Evolutionary conservation across 2,888 invertebrate species (phyloP).

Genomic region (Philereme transversata): DNA sequence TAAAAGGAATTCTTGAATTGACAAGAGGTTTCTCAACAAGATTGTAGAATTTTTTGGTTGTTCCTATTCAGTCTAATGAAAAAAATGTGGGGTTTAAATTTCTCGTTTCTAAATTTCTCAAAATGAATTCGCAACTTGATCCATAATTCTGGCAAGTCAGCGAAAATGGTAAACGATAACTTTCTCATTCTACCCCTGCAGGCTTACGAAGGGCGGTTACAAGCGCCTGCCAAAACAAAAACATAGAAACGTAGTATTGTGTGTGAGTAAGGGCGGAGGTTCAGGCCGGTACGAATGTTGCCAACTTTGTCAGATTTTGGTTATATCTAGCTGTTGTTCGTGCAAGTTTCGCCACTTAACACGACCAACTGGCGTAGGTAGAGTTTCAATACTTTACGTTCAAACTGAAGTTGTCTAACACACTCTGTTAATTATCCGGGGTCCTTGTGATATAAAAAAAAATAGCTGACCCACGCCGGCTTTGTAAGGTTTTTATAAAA

Average conservation of each 20-base stretch:
- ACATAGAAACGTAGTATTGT: slow-evolving; percentile 34
- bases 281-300: slow-evolving; percentile 38
- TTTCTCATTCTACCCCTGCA: slow-evolving; percentile 35
- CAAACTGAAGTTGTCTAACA: no score
- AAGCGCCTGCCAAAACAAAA: slow-evolving; percentile 45
- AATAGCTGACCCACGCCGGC: no score
- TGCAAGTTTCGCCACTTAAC: not conserved
- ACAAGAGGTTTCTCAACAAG: no score
- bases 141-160: slow-evolving; percentile 26
- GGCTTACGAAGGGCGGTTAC: slow-evolving; percentile 44
- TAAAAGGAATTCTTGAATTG: no score
- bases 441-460: no score
- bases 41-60: no score
- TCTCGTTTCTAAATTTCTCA: no score
- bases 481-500: no score
- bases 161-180: slow-evolving; percentile 38
- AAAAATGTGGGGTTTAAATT: not conserved
- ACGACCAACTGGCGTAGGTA: not conserved
- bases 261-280: slow-evolving; percentile 53
- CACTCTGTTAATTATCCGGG: no score
- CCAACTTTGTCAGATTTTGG: slow-evolving; percentile 16
- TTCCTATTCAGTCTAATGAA: no score
- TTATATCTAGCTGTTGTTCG: slow-evolving; percentile 7
- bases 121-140: not conserved
- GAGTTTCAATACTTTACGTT: no score